phyloP scores from a whole-genome alignment of 1,140 invertebrate genomes.

The Cydia splendana region DNA sequence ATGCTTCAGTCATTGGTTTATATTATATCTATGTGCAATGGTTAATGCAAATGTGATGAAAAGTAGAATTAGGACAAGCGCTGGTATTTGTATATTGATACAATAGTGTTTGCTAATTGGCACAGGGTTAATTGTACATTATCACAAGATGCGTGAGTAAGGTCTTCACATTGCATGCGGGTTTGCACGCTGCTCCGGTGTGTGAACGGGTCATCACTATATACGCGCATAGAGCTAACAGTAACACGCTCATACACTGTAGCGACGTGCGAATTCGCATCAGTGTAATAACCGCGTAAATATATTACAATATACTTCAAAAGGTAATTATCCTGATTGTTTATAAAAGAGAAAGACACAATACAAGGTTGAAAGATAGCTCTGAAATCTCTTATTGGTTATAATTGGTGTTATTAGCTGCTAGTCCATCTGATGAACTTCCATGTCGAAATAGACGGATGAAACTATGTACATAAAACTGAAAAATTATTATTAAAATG shows the following conservation, averaged over 20 bases:
- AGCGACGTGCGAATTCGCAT: no score
- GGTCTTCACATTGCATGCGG: no score
- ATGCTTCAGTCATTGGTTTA: conserved; percentile 6
- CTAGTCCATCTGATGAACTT: background rate
- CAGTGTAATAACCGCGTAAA: background rate
- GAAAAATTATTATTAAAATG: background rate
- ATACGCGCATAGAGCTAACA: no score
- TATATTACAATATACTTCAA: background rate
- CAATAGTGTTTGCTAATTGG: background rate
- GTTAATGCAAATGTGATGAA: background rate
- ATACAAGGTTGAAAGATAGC: background rate
- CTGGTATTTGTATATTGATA: background rate
- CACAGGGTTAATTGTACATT: background rate
- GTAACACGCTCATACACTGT: no score
- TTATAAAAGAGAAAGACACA: background rate
- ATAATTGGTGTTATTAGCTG: background rate
- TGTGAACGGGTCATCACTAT: no score
- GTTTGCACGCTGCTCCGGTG: no score
- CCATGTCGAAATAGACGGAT: background rate
- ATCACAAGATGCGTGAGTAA: conserved; percentile 6
- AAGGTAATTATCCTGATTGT: background rate
- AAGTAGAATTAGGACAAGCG: conserved; percentile 7
- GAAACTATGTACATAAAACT: background rate
- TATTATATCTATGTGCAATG: background rate
- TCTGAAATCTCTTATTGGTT: background rate